Conservation (phyloP, 2,888 invertebrate species). For the Macrosoma leucophasiata region DNA sequence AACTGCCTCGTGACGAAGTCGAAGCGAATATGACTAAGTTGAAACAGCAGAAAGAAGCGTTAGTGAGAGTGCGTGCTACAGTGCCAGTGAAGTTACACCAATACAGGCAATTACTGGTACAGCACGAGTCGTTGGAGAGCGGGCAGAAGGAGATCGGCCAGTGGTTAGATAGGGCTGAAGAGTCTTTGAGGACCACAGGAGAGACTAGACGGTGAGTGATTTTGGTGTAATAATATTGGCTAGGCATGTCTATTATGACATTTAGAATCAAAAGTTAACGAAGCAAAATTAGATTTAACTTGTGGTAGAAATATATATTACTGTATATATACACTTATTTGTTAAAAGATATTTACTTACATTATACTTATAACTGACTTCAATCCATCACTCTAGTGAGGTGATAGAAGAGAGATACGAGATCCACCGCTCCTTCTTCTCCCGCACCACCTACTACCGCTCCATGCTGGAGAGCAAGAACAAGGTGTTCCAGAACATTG, state of each 20-base stretch:
- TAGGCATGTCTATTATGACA: too few relatives aligned
- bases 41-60: slow-evolving; percentile 91
- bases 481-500: slow-evolving; percentile 91
- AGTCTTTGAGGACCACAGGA: slow-evolving; percentile 72
- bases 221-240: too few relatives aligned
- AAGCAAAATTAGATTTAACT: too few relatives aligned
- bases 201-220: slow-evolving; percentile 49
- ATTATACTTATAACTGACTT: slow-evolving; percentile 1
- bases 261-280: too few relatives aligned
- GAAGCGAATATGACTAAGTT: slow-evolving; percentile 92
- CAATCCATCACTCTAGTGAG: slow-evolving; percentile 77
- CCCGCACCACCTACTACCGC: slow-evolving; percentile 91
- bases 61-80: slow-evolving; percentile 88
- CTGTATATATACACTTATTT: too few relatives aligned
- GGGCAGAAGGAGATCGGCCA: slow-evolving; percentile 89
- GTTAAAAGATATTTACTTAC: not conserved
- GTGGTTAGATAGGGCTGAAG: slow-evolving; percentile 92
- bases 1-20: slow-evolving; percentile 92
- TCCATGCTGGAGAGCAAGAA: slow-evolving; percentile 97
- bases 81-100: slow-evolving; percentile 89
- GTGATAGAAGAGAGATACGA: slow-evolving; percentile 85
- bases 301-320: too few relatives aligned
- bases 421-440: slow-evolving; percentile 89
- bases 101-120: slow-evolving; percentile 88
- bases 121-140: slow-evolving; percentile 92